Conservation (phyloP, 2,888 invertebrate species). For the Agrenia bidenticulata region DNA sequence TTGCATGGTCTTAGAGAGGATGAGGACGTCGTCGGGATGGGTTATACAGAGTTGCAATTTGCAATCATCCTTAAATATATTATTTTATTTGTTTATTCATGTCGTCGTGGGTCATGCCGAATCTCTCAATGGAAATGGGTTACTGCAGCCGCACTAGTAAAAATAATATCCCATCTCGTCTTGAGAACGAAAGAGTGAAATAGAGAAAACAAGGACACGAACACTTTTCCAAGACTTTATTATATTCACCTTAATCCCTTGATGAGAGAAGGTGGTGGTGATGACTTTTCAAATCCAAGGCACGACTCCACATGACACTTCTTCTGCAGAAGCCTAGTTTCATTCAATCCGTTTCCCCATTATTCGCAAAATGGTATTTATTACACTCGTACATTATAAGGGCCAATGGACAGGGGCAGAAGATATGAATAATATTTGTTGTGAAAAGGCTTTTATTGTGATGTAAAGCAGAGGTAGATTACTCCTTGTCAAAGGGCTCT, state of each 20-base stretch:
- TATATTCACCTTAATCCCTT: conserved; percentile 1
- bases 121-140: neutral
- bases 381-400: no score
- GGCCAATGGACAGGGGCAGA: no score
- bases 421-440: no score
- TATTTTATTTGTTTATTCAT: no score
- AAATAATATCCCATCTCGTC: neutral
- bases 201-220: conserved; percentile 9
- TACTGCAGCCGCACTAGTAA: neutral
- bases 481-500: no score
- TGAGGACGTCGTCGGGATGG: neutral
- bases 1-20: neutral
- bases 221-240: neutral
- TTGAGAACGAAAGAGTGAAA: neutral
- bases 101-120: no score
- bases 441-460: no score
- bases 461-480: no score
- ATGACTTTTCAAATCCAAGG: neutral
- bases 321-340: no score
- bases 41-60: neutral
- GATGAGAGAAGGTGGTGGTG: neutral
- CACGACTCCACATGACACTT: neutral
- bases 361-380: no score
- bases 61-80: neutral
- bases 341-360: no score